These are phyloP conservation scores for Chrysina gloriosa DNA, from an alignment of 2,888 invertebrate genomes.

Conservation along the genomic window DNA sequence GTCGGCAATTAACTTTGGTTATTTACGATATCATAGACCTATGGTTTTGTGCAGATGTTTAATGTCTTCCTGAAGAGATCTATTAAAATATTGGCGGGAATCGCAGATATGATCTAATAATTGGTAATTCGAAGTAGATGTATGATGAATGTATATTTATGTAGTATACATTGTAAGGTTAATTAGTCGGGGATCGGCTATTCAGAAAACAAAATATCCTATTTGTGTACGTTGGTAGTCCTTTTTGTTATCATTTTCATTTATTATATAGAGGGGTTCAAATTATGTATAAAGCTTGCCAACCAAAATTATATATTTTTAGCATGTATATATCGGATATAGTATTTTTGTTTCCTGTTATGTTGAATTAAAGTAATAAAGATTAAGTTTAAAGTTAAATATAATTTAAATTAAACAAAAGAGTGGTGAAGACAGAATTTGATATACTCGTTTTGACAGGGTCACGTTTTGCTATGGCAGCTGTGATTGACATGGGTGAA, in stretches of 20 bases:
- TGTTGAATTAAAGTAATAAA: neutral
- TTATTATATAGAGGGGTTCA: conserved; percentile 43
- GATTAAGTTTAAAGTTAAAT: neutral
- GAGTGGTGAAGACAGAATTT: conserved; percentile 15
- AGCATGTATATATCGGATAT: too few species aligned
- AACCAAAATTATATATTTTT: too few species aligned
- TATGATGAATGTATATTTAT: neutral
- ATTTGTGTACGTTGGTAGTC: conserved; percentile 44
- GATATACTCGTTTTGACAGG: conserved; percentile 41
- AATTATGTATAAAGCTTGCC: conserved; percentile 35
- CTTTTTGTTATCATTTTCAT: conserved; percentile 49
- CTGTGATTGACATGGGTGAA: conserved; percentile 63
- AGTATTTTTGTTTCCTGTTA: too few species aligned
- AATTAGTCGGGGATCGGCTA: conserved; percentile 38
- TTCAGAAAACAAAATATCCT: conserved; percentile 34
- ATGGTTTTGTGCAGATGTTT: conserved; percentile 65
- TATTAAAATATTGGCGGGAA: conserved; percentile 56
- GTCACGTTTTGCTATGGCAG: conserved; percentile 60
- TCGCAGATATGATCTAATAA: conserved; percentile 47
- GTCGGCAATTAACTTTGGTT: conserved; percentile 62
- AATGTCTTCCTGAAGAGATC: conserved; percentile 55
- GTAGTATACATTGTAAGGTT: conserved; percentile 34
- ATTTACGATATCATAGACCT: conserved; percentile 64
- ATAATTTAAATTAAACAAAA: conserved; percentile 31
- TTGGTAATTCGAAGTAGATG: conserved; percentile 17